These are phyloP conservation scores for Gyrodactylus salaris DNA, from an alignment of 1,140 invertebrate genomes.

Conservation along the genomic window DNA sequence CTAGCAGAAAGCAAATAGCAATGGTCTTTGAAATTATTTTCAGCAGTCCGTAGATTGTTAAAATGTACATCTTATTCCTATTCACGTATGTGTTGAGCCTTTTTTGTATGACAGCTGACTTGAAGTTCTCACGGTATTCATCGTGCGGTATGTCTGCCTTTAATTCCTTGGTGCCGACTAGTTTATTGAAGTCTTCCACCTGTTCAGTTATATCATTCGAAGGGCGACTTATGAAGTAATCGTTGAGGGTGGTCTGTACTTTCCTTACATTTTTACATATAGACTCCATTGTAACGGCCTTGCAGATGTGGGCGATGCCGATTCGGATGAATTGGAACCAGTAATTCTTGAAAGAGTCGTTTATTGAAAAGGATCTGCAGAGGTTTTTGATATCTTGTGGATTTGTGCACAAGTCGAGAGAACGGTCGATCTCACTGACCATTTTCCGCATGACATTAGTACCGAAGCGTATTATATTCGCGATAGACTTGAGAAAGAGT, in stretches of 20 bases:
- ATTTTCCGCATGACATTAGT: background rate
- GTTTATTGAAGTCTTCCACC: background rate
- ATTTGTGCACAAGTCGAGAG: background rate
- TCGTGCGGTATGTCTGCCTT: background rate
- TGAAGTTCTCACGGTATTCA: background rate
- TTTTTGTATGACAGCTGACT: background rate
- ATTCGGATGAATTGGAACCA: background rate
- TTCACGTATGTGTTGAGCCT: background rate
- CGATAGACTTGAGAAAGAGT: background rate
- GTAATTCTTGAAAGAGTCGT: background rate
- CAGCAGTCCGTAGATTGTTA: background rate
- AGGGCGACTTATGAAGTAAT: background rate
- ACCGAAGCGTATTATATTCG: background rate
- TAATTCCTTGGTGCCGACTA: background rate
- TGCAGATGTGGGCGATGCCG: background rate
- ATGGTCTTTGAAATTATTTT: too few species aligned
- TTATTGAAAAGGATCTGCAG: background rate
- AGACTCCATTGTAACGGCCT: background rate
- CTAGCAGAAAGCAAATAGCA: background rate
- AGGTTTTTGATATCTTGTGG: background rate
- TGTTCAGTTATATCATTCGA: background rate
- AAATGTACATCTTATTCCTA: background rate
- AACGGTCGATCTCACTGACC: background rate
- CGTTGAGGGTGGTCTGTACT: background rate
- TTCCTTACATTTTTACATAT: background rate